phyloP scores from a whole-genome alignment of 2,113 vertebrate genomes.

The Thalassarche chlororhynchos region DNA sequence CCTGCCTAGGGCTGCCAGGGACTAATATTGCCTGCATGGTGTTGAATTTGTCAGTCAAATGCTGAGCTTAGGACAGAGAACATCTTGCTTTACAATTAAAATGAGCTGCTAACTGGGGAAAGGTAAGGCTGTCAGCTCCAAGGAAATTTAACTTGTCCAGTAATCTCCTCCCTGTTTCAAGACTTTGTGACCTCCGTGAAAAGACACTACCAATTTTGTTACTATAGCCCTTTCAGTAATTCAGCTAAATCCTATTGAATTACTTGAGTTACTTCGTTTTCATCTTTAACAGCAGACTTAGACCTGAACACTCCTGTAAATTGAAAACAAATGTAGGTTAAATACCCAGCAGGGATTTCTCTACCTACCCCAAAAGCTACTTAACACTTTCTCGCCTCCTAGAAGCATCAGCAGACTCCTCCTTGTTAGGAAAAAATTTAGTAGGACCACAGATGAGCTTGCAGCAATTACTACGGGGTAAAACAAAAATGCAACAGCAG shows the following conservation, averaged over 20 bases:
- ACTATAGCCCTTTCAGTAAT: not conserved
- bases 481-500: not conserved
- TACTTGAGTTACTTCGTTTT: not conserved
- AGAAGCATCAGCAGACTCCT: not conserved
- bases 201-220: not conserved
- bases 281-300: not conserved
- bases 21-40: not conserved
- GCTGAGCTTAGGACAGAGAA: not conserved
- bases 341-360: slow-evolving; percentile 24
- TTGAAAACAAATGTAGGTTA: slow-evolving; percentile 31
- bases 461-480: not conserved
- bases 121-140: not conserved
- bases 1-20: slow-evolving; percentile 28
- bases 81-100: not conserved
- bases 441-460: not conserved
- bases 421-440: not conserved
- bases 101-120: not conserved
- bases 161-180: not conserved
- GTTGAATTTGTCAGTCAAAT: not conserved
- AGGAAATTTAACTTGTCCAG: not conserved
- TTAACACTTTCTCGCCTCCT: not conserved
- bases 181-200: not conserved
- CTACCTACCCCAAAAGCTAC: not conserved
- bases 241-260: not conserved
- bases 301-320: not conserved